Evolutionary conservation across 1,140 invertebrate species (phyloP), one percentile per base, ranked within the genome.

Genomic region (Micrasema longulum): DNA sequence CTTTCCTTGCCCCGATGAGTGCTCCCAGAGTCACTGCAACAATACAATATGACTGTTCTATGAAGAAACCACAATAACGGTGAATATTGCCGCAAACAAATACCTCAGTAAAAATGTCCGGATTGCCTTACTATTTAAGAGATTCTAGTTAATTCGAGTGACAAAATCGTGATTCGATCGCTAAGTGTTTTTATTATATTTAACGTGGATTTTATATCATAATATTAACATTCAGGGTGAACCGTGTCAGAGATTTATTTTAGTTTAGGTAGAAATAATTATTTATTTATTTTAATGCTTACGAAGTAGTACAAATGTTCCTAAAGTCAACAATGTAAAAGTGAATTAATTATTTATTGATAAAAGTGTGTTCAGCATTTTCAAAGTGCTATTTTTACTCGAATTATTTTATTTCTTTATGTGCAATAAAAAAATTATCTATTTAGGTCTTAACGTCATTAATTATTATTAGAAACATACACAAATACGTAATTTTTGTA

Each of bases 1-100:
- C 53, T 87, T 84, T 72, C 76, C 79, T 0, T 88, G 87, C 65
- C 86, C 86, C 5, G 82, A 82, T 38, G 83, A 83, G 83, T 75
- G 73, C 48, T 75, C 73, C 4, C 66, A 71, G 23, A 45, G 57
- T 20, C 66, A 75, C 35, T 75, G 73, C 36, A 70, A 38, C 23
- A 74, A 71, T 35, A 75, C 48, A 3, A 50, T 72, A 36, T 57
- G 53, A 57, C 53, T 36, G 23, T 14, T 36, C 53, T 14, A n/a
- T 35, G 3, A 10, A 14, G 4, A 6, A 12, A 18, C 22, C 50
- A 3, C 0, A 31, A 11, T 18, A 18, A 36, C 53, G 31, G 11
- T 20, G 53, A 31, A 38, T 57, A 12, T 57, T 18, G 26, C 53
- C 53, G 31, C 53, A 38, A 53, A 57, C 53, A 57, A 57, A 57